phyloP scores from a whole-genome alignment of 2,797 vertebrate species.

The Nyctalus aviator region DNA sequence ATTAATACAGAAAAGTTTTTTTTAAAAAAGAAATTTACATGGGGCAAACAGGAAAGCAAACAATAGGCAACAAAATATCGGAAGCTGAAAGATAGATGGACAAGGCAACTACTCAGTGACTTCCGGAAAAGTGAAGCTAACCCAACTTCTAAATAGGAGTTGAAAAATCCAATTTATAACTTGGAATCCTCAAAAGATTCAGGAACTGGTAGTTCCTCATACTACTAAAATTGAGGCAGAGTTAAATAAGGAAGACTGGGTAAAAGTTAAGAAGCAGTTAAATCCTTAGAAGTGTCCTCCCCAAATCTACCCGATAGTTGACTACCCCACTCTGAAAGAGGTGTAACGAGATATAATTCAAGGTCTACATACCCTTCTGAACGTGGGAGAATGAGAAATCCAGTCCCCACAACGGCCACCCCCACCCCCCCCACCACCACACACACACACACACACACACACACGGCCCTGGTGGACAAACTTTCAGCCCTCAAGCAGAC shows the following conservation, averaged over 20 bases:
- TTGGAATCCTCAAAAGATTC: not conserved
- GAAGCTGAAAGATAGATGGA: not conserved
- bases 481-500: not conserved
- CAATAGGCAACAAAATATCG: not conserved
- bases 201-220: not conserved
- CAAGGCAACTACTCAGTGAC: conserved; percentile 12
- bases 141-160: not conserved
- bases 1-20: not conserved
- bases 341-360: not conserved
- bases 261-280: not conserved
- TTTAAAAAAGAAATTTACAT: not conserved
- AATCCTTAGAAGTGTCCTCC: not conserved
- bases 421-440: no score
- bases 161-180: not conserved
- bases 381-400: not conserved
- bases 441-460: not conserved
- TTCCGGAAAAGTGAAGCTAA: not conserved
- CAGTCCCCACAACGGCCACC: not conserved
- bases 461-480: not conserved
- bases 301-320: not conserved
- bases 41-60: conserved; percentile 32
- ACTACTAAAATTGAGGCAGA: not conserved
- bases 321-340: not conserved
- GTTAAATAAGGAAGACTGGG: not conserved
- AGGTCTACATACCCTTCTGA: not conserved